Percentiles rank a stretch among this genome's conserved stretches.
phyloP scores from a whole-genome alignment of 1,140 invertebrate genomes.

The Hydropsyche tenuis region DNA sequence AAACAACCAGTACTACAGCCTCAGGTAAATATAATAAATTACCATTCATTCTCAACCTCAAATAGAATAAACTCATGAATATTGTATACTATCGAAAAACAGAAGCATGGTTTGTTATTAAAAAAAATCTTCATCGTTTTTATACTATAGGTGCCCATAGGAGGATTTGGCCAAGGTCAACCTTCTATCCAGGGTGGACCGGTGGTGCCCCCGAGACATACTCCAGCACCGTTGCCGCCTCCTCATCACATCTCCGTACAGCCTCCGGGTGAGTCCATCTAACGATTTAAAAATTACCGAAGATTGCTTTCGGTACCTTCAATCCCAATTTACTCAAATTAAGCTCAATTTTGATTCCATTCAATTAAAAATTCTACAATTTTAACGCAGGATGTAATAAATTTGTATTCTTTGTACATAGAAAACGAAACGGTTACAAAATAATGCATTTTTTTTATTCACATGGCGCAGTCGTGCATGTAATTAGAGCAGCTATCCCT shows the following conservation, averaged over 20 bases:
- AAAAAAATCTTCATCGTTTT: no score
- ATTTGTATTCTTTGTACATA: no score
- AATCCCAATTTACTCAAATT: no score
- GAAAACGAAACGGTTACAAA: not conserved
- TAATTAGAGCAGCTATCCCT: not conserved
- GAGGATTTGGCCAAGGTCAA: slow-evolving; percentile 43
- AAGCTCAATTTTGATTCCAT: no score
- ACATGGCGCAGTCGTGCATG: not conserved
- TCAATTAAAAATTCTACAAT: no score
- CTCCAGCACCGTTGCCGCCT: slow-evolving; percentile 43
- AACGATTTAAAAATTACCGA: not conserved
- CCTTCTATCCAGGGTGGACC: slow-evolving; percentile 38
- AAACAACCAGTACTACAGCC: slow-evolving; percentile 41
- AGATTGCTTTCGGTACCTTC: no score
- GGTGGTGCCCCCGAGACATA: slow-evolving; percentile 43
- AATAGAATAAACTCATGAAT: no score
- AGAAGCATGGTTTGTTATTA: no score
- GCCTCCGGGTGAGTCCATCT: slow-evolving; percentile 34
- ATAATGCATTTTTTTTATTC: not conserved
- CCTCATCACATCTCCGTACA: slow-evolving; percentile 40
- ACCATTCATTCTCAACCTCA: no score
- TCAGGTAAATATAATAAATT: slow-evolving; percentile 30
- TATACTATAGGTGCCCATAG: slow-evolving; percentile 41
- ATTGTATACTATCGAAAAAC: no score
- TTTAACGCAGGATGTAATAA: no score